Conservation (phyloP, 2,113 vertebrate species). For the Cyprinodon variegatus region DNA sequence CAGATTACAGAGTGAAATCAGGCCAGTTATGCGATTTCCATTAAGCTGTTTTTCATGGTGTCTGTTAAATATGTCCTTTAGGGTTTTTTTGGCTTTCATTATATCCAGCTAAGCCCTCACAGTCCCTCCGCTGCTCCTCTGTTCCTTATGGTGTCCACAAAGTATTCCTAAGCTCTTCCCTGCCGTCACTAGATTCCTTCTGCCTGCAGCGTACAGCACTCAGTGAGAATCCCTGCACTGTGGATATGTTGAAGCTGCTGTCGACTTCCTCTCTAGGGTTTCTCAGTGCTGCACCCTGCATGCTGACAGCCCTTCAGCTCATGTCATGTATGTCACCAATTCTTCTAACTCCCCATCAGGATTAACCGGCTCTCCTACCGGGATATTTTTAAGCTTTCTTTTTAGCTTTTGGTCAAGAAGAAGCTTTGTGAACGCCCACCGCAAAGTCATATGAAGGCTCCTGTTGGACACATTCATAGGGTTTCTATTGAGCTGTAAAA, state of each 20-base stretch:
- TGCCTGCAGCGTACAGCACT: conserved; percentile 5
- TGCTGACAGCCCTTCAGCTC: conserved; percentile 15
- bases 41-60: conserved; percentile 53
- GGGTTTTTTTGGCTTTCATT: conserved; percentile 41
- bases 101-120: conserved; percentile 51
- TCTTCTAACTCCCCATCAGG: conserved; percentile 16
- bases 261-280: conserved; percentile 16
- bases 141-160: conserved; percentile 18
- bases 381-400: conserved; percentile 51
- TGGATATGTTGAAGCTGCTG: conserved; percentile 17
- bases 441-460: conserved; percentile 19
- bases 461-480: neutral
- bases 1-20: conserved; percentile 57
- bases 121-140: conserved; percentile 17
- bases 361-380: conserved; percentile 9
- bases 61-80: conserved; percentile 61
- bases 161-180: conserved; percentile 32
- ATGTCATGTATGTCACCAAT: conserved; percentile 18
- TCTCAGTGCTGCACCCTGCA: conserved; percentile 10
- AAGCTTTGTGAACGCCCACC: conserved; percentile 33
- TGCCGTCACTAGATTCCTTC: conserved; percentile 22
- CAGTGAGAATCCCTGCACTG: conserved; percentile 7
- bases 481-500: neutral
- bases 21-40: conserved; percentile 38
- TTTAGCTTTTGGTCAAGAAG: conserved; percentile 13